Percentiles rank a stretch among this genome's conserved stretches.
These are phyloP conservation scores for Nephrotoma appendiculata DNA, from an alignment of 2,888 invertebrate genomes.

Conservation along the genomic window DNA sequence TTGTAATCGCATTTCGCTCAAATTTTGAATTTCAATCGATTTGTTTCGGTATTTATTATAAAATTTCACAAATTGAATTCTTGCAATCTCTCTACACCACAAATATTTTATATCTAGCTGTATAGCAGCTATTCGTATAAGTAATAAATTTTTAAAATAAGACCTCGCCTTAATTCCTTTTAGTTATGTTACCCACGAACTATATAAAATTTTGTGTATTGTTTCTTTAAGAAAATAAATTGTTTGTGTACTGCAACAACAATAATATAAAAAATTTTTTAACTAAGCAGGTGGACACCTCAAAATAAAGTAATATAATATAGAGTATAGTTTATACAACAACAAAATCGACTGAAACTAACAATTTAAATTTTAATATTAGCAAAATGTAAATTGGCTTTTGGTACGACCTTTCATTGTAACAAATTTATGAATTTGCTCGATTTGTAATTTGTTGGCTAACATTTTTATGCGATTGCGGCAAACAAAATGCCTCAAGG, in stretches of 20 bases:
- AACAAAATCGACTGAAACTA: too few relatives aligned
- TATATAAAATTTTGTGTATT: neutral
- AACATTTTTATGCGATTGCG: too few relatives aligned
- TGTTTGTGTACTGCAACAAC: neutral
- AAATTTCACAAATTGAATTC: neutral
- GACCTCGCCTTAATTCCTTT: neutral
- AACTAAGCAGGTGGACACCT: neutral
- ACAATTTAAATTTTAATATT: neutral
- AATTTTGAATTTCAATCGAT: neutral
- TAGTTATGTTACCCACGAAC: neutral
- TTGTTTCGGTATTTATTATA: neutral
- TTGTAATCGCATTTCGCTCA: neutral
- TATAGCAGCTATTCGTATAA: neutral
- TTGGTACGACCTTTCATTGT: neutral
- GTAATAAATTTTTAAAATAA: neutral
- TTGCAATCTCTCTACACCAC: neutral
- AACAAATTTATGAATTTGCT: neutral
- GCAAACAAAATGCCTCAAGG: too few relatives aligned
- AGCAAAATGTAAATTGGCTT: neutral
- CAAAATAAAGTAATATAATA: neutral
- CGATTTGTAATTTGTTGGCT: neutral
- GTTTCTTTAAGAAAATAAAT: neutral
- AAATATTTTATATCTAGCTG: neutral
- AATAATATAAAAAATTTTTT: neutral
- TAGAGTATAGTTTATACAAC: neutral